phyloP scores from a whole-genome alignment of 30 jellyfish, hydroid and myxozoan species.

The Turritopsis rubra region DNA sequence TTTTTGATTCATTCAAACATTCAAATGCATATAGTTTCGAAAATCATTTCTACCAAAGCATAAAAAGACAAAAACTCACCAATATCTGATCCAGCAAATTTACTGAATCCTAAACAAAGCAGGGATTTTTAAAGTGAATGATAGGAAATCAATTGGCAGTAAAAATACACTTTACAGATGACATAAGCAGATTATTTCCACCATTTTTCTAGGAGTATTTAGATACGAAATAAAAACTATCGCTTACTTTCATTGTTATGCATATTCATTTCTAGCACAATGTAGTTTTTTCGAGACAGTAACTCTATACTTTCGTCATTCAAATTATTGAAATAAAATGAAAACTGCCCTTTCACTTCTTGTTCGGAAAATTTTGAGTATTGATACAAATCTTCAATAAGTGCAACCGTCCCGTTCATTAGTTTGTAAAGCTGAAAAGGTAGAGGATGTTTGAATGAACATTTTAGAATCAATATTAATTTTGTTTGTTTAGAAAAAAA shows the following conservation, averaged over 20 bases:
- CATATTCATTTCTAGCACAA: not conserved
- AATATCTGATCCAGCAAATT: not conserved
- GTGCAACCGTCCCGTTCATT: not conserved
- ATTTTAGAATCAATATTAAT: too few species aligned
- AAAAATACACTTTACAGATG: not conserved
- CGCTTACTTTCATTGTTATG: not conserved
- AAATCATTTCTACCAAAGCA: too few species aligned
- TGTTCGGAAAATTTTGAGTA: not conserved
- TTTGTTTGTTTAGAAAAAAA: too few species aligned
- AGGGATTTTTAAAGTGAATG: not conserved
- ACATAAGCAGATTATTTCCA: too few species aligned
- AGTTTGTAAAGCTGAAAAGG: not conserved
- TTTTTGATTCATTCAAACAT: too few species aligned
- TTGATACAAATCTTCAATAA: not conserved
- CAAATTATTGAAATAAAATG: not conserved
- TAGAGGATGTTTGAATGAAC: not conserved
- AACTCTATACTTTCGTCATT: not conserved
- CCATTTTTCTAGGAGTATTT: too few species aligned
- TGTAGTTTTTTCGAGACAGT: not conserved
- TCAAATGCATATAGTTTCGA: too few species aligned
- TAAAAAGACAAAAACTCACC: not conserved
- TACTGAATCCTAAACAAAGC: not conserved
- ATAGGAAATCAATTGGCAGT: not conserved
- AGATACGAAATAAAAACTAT: too few species aligned
- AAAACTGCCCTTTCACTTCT: not conserved